Evolutionary conservation across 2,113 vertebrate genomes (phyloP).

Genomic region (Vimba vimba): DNA sequence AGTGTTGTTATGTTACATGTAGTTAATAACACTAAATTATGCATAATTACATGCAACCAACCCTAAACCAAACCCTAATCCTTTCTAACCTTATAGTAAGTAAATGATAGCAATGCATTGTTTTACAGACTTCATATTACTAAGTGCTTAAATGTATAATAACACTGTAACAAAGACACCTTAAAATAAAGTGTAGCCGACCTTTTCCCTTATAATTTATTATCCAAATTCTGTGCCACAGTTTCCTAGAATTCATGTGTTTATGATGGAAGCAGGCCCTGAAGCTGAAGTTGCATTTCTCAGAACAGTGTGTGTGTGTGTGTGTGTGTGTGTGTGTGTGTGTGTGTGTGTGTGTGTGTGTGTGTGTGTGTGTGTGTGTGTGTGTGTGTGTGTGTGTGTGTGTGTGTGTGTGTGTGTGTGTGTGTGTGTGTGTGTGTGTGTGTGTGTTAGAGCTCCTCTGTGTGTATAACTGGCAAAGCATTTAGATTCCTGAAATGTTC

Average conservation of each 20-base stretch:
- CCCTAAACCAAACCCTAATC: too few relatives aligned
- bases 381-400: too few relatives aligned
- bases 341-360: neutral
- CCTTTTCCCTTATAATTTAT: neutral
- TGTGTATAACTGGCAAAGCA: conserved; percentile 43
- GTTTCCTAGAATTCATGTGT: conserved; percentile 36
- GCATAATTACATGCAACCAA: too few relatives aligned
- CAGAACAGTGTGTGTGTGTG: conserved; percentile 25
- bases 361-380: neutral
- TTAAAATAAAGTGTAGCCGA: too few relatives aligned
- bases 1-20: too few relatives aligned
- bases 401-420: neutral
- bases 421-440: neutral
- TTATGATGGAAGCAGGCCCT: conserved; percentile 6
- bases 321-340: neutral
- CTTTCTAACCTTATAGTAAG: too few relatives aligned
- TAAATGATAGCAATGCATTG: too few relatives aligned
- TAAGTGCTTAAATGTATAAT: too few relatives aligned
- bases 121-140: too few relatives aligned
- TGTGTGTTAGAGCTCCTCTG: neutral
- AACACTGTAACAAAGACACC: too few relatives aligned
- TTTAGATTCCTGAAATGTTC: conserved; percentile 51
- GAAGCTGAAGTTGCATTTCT: conserved; percentile 38
- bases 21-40: too few relatives aligned
- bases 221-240: neutral